Evolutionary conservation across 2,888 invertebrate species (phyloP), one percentile per base, ranked within the genome.

Genomic region (Tridacna gigas): DNA sequence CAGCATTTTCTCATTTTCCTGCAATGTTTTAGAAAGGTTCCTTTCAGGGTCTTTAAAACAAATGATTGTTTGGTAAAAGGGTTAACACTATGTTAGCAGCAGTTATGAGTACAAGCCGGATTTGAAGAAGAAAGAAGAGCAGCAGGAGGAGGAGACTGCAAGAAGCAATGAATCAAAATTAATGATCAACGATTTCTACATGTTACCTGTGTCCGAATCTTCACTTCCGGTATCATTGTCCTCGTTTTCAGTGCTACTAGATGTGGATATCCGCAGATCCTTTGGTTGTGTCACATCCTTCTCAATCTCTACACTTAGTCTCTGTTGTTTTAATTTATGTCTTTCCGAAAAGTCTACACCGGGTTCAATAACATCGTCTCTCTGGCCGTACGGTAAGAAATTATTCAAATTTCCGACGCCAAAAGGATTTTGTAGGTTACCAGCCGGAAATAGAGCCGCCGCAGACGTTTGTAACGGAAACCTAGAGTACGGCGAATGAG

Each of bases 161-260:
- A 37, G 7, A 37, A 37, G 37, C 2, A 4, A 37, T 37, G 37
- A 37, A 37, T 37, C 37, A 37, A 37, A 37, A n/a, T n/a, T 37
- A 7, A 7, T 37, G 37, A n/a, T n/a, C 7, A 37, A 37, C 37
- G 37, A 37, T 37, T 56, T 20, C 56, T 56, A 22, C 0, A 22
- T 11, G 12, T 15, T 77, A 83, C 86, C 82, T 74, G 80, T 45
- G 45, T 80, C 74, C 15, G 86, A 81, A 11, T 18, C 37, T 2
- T 86, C 82, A 66, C 83, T 83, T 51, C 73, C 74, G 13, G 60
- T 65, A 28, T 84, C 86, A 12, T 77, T 79, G 22, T 82, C 73
- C 12, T 77, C 78, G 20, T 80, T n/a, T 9, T 73, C 79, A 15
- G 22, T 65, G 18, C 67, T 75, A 69, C 84, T 82, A 12, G 79